A percentile compares a stretch with the other conserved stretches of the same genome.
phyloP scores from a whole-genome alignment of 2,113 vertebrate species.

The Empidonax alnorum region DNA sequence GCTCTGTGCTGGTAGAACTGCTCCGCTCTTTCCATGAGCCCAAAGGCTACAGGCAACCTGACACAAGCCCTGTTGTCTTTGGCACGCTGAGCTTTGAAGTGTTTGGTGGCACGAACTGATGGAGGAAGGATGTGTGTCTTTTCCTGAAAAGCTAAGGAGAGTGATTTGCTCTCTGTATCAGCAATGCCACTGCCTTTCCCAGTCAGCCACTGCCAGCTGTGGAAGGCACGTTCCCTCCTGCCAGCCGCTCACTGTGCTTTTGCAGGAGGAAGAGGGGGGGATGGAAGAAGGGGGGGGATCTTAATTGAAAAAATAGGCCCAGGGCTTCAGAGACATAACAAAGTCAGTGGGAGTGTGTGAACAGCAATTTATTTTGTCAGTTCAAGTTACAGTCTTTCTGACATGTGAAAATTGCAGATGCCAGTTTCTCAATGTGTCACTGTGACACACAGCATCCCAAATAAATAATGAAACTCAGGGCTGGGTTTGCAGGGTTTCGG shows the following conservation, averaged over 20 bases:
- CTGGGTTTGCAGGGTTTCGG: neutral
- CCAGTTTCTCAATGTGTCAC: slow-evolving; percentile 41
- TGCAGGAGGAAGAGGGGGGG: slow-evolving; percentile 1
- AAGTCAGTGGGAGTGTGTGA: slow-evolving; percentile 59
- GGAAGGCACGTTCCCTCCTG: slow-evolving; percentile 45
- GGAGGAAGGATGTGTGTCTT: neutral
- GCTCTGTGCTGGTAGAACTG: neutral
- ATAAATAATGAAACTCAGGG: slow-evolving; percentile 40
- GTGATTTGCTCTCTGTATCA: neutral
- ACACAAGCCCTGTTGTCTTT: neutral
- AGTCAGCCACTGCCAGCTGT: slow-evolving; percentile 52
- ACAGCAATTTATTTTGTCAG: slow-evolving; percentile 62
- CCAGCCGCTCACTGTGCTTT: slow-evolving; percentile 21
- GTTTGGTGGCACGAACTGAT: neutral
- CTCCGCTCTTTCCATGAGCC: neutral
- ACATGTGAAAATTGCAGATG: slow-evolving; percentile 64
- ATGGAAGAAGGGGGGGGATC: slow-evolving; percentile 39
- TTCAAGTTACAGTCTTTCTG: slow-evolving; percentile 57
- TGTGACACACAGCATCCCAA: slow-evolving; percentile 33
- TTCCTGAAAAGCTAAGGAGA: neutral
- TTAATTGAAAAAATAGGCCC: slow-evolving; percentile 68
- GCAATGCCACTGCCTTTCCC: neutral
- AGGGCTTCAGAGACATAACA: slow-evolving; percentile 50
- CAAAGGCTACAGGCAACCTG: neutral
- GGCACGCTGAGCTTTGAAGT: accelerated